Conservation (phyloP, 92 coral and sea anemone species). For the Paragorgia papillata region DNA sequence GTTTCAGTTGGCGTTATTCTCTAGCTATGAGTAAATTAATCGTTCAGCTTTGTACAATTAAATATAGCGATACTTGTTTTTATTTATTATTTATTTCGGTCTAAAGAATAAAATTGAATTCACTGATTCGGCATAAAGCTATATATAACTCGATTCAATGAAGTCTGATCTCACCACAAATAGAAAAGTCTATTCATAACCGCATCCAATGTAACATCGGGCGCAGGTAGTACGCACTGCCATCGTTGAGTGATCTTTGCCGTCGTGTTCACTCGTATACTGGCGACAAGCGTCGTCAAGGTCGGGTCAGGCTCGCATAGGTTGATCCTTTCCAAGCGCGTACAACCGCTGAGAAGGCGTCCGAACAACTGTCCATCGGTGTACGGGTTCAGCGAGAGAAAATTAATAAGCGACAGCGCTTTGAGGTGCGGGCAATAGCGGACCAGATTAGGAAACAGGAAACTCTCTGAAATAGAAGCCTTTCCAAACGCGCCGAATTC, state of each 20-base stretch:
- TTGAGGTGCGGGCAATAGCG: slow-evolving; percentile 77
- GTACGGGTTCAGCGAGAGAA: slow-evolving; percentile 79
- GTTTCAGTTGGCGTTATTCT: too few species aligned
- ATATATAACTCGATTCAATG: not conserved
- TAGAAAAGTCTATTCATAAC: slow-evolving; percentile 75
- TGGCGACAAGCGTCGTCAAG: slow-evolving; percentile 73
- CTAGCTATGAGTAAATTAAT: too few species aligned
- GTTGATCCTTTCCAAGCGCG: slow-evolving; percentile 70
- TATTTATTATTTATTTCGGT: too few species aligned
- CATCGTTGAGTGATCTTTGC: slow-evolving; percentile 89
- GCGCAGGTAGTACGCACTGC: slow-evolving; percentile 98
- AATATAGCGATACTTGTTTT: too few species aligned
- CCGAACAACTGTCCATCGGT: slow-evolving; percentile 82
- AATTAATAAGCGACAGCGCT: slow-evolving; percentile 86
- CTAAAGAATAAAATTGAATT: too few species aligned
- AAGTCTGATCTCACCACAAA: slow-evolving; percentile 20
- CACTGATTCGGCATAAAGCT: too few species aligned
- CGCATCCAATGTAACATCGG: slow-evolving; percentile 86
- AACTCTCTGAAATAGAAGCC: slow-evolving; percentile 93
- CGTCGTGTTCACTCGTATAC: slow-evolving; percentile 68
- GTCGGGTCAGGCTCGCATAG: slow-evolving; percentile 96
- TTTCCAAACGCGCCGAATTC: slow-evolving; percentile 99
- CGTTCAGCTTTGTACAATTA: too few species aligned
- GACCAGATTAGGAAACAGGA: slow-evolving; percentile 88
- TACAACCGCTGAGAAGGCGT: slow-evolving; percentile 80